These are phyloP conservation scores for Brachirus orientalis DNA, from an alignment of 2,113 vertebrate species.

Conservation along the genomic window DNA sequence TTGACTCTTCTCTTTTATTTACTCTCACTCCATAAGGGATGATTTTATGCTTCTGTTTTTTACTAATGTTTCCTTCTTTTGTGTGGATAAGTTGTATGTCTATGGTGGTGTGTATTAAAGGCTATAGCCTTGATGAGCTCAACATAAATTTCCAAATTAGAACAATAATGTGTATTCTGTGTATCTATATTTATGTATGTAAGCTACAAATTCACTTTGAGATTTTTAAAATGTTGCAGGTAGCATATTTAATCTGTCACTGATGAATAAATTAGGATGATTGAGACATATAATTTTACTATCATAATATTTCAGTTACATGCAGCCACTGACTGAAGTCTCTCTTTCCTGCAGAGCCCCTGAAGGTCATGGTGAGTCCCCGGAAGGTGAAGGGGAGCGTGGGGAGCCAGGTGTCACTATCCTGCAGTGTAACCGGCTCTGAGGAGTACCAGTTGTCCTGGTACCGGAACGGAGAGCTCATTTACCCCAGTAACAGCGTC, in stretches of 20 bases:
- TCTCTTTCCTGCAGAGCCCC: slow-evolving; percentile 81
- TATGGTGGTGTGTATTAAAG: no score
- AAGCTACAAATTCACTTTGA: no score
- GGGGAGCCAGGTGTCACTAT: slow-evolving; percentile 95
- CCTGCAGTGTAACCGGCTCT: slow-evolving; percentile 91
- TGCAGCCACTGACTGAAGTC: not conserved
- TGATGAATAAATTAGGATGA: not conserved
- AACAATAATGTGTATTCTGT: no score
- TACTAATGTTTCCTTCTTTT: no score
- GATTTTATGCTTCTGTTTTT: no score
- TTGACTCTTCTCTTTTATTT: no score
- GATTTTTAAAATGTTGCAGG: no score
- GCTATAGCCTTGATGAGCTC: no score
- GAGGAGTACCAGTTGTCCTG: slow-evolving; percentile 96
- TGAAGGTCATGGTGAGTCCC: slow-evolving; percentile 93
- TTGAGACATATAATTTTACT: not conserved
- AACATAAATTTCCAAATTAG: no score
- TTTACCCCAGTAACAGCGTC: slow-evolving; percentile 92
- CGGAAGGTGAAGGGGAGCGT: slow-evolving; percentile 96
- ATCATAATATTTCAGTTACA: not conserved
- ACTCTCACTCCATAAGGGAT: no score
- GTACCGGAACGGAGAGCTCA: slow-evolving; percentile 96
- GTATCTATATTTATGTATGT: no score
- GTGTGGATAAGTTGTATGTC: no score
- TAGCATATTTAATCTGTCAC: not conserved